These are phyloP conservation scores for Perca fluviatilis DNA, from an alignment of 2,113 vertebrate genomes.

Conservation along the genomic window DNA sequence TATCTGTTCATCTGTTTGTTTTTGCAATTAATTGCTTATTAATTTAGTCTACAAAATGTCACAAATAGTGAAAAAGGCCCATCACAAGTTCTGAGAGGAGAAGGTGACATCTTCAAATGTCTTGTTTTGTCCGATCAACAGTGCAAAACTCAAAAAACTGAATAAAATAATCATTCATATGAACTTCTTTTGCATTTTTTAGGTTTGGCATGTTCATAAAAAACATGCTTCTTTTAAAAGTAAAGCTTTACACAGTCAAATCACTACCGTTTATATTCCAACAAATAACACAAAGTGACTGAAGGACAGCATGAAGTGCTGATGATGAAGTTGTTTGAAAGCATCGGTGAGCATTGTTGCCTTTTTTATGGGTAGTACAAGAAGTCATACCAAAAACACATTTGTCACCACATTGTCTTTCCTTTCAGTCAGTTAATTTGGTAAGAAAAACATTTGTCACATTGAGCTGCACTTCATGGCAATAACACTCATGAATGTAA, in stretches of 20 bases:
- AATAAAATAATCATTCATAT: constrained; percentile 45
- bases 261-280: constrained; percentile 63
- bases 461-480: constrained; percentile 44
- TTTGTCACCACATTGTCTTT: constrained; percentile 16
- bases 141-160: background rate
- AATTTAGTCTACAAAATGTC: background rate
- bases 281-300: constrained; percentile 57
- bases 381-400: constrained; percentile 25
- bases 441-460: constrained; percentile 53
- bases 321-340: constrained; percentile 16
- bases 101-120: background rate
- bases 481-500: constrained; percentile 45
- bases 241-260: constrained; percentile 69
- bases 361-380: constrained; percentile 22
- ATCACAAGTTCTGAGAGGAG: background rate
- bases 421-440: constrained; percentile 66
- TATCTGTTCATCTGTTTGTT: background rate
- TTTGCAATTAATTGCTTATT: background rate
- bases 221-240: constrained; percentile 60
- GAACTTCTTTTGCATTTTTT: constrained; percentile 39
- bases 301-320: constrained; percentile 8
- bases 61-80: background rate
- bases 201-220: constrained; percentile 56
- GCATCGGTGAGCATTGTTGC: constrained; percentile 18
- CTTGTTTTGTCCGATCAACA: background rate